Conservation (phyloP, 1,140 invertebrate species). For the Caenorhabditis brenneri region DNA sequence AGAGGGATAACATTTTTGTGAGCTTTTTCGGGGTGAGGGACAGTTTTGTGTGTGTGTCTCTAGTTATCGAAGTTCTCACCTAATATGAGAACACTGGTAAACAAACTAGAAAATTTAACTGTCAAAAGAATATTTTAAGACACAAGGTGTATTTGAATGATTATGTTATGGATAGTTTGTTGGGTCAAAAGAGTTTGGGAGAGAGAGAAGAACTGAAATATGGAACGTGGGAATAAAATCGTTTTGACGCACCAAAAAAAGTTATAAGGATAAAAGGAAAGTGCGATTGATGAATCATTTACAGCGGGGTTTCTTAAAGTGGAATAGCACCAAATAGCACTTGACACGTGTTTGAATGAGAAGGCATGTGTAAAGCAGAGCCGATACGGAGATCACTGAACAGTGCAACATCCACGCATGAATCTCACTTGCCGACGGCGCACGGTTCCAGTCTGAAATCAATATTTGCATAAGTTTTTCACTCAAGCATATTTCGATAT, state of each 20-base stretch:
- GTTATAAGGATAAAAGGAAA: neutral
- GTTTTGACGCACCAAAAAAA: neutral
- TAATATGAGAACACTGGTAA: neutral
- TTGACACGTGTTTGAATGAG: conserved; percentile 30
- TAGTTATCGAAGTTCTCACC: neutral
- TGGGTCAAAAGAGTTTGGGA: too few species aligned
- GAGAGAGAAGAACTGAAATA: neutral
- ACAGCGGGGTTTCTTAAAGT: neutral
- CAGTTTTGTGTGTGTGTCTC: neutral
- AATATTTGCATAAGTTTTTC: too few species aligned
- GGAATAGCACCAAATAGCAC: conserved; percentile 9
- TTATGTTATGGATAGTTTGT: neutral
- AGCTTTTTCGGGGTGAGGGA: neutral
- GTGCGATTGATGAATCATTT: neutral
- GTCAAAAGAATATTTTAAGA: neutral
- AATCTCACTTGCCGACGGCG: conserved; percentile 8
- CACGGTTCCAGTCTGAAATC: neutral
- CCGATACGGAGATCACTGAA: neutral
- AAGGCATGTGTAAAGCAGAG: neutral
- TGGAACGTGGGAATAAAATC: neutral
- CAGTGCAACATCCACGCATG: conserved; percentile 12
- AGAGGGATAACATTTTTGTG: neutral
- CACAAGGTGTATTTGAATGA: neutral
- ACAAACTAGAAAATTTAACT: neutral
- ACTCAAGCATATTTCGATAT: too few species aligned